These are phyloP conservation scores for Stegodyphus mimosarum DNA, from an alignment of 1,140 invertebrate genomes.

Conservation along the genomic window DNA sequence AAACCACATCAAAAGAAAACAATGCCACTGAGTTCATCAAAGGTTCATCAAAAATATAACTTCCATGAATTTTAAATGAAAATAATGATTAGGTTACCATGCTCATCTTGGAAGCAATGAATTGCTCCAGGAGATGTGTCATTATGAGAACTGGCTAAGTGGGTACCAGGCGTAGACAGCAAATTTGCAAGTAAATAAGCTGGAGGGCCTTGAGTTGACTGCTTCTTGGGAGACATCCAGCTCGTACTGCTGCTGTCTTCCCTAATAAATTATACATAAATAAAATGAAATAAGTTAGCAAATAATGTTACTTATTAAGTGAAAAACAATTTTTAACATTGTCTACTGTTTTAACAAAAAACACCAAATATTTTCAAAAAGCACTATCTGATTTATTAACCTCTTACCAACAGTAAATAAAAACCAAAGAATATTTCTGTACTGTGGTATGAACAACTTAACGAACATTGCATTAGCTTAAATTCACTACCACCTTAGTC, in stretches of 20 bases:
- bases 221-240: conserved; percentile 55
- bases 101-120: conserved; percentile 79
- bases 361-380: no score
- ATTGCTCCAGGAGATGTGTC: conserved; percentile 88
- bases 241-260: conserved; percentile 59
- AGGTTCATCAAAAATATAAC: no score
- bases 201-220: conserved; percentile 58
- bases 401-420: no score
- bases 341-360: no score
- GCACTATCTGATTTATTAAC: no score
- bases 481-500: no score
- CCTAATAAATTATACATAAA: conserved; percentile 19
- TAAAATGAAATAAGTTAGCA: neutral
- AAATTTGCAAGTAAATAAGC: conserved; percentile 63
- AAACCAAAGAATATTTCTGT: no score
- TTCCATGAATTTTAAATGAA: no score
- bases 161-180: conserved; percentile 70
- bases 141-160: conserved; percentile 85
- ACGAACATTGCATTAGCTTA: no score
- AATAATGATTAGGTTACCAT: conserved; percentile 63
- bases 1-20: no score
- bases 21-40: no score
- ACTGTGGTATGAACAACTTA: no score
- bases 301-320: neutral
- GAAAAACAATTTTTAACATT: neutral